Evolutionary conservation across 2,113 vertebrate genomes (phyloP), one percentile per base, ranked within the genome.

Genomic region (Dasyornis broadbenti): DNA sequence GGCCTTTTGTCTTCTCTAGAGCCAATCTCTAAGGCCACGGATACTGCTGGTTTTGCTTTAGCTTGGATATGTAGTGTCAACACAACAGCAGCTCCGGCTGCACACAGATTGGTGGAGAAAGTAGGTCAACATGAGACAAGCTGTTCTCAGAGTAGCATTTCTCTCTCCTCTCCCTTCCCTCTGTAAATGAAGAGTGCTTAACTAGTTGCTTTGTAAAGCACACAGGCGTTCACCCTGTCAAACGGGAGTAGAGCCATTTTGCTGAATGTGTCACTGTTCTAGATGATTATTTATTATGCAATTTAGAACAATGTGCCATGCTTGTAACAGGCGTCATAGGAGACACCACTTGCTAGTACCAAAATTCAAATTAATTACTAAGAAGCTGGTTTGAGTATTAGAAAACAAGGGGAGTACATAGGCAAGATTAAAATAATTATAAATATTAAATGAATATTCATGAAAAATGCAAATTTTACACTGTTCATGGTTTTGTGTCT

Each of bases 51-150:
- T 80, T 89, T 92, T 94, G 95, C 94, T 92, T 66, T 49, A 94
- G 94, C 92, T 95, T 66, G 91, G 92, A n/a, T 89, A 56, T 78
- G 94, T 82, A 47, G 75, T 84, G 90, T 97, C 96, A 97, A 96
- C 92, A 96, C 92, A 86, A 90, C 82, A 87, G 84, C 97, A 71
- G 96, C 96, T 84, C 92, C 2, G 69, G 83, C 92, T 95, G 95
- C 94, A 31, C 44, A 8, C 92, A 96, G 95, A 97, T 95, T 95
- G 97, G 94, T 44, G 79, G 30, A 77, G 88, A 97, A 97, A 97
- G 95, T 97, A 97, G 97, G 97, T 97, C 97, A 97, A 47, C 90
- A 82, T n/a, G 89, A 96, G 95, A 97, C 96, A 93, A 92, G 95
- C 97, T 97, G 96, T 92, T 96, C 95, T 91, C 86, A 56, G 91